A percentile compares a stretch with the other conserved stretches of the same genome.
These are phyloP conservation scores for Microctonus hyperodae DNA, from an alignment of 2,888 invertebrate species.

Conservation along the genomic window DNA sequence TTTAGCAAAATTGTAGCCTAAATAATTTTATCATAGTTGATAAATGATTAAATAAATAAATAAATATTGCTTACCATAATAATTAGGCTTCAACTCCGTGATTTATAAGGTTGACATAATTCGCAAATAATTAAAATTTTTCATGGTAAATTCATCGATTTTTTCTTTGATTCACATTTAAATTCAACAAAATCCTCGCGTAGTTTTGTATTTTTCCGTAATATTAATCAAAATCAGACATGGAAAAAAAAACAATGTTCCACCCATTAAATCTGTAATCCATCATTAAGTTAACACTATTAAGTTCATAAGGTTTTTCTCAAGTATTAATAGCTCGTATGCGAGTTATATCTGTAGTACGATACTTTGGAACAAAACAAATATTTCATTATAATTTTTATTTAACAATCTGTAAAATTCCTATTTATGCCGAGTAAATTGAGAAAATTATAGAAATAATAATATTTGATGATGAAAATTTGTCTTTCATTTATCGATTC, in stretches of 20 bases:
- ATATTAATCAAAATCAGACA: background rate
- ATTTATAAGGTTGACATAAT: background rate
- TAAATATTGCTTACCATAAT: background rate
- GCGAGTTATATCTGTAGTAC: background rate
- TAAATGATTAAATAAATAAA: background rate
- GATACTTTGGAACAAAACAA: background rate
- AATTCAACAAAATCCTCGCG: background rate
- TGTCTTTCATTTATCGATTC: conserved; percentile 46
- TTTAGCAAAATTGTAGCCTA: background rate
- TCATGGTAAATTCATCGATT: background rate
- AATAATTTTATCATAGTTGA: background rate
- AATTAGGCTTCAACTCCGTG: background rate
- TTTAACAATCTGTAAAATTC: conserved; percentile 51
- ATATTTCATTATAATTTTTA: conserved; percentile 51
- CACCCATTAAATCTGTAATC: background rate
- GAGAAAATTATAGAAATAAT: conserved; percentile 53
- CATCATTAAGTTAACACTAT: background rate
- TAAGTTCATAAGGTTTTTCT: background rate
- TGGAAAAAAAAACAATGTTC: background rate
- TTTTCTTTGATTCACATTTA: background rate
- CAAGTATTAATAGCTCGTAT: background rate
- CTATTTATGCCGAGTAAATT: conserved; percentile 57
- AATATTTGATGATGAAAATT: conserved; percentile 47
- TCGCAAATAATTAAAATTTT: background rate
- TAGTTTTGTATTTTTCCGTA: background rate